A percentile compares a stretch with the other conserved stretches of the same genome.
These are phyloP conservation scores for Madoqua kirkii DNA, from an alignment of 2,113 vertebrate genomes.

Conservation along the genomic window DNA sequence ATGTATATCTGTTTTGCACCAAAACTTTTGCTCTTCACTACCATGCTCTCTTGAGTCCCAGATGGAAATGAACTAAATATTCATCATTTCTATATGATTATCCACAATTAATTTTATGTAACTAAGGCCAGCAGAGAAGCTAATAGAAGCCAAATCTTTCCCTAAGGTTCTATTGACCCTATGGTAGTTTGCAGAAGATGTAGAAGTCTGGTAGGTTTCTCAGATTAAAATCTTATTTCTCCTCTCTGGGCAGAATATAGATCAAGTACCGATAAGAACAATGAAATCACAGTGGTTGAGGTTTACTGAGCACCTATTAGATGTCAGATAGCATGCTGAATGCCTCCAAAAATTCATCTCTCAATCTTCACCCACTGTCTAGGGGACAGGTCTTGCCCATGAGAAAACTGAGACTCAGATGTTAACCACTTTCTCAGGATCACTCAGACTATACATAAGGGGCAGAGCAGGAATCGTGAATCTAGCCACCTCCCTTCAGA, in stretches of 20 bases:
- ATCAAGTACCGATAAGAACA: neutral
- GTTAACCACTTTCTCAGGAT: neutral
- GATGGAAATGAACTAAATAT: neutral
- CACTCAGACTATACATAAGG: neutral
- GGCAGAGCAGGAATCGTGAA: neutral
- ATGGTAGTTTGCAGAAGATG: neutral
- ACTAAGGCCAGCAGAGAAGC: neutral
- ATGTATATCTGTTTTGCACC: neutral
- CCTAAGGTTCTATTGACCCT: neutral
- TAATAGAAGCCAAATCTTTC: conserved; percentile 19
- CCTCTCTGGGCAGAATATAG: neutral
- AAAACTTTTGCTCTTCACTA: neutral
- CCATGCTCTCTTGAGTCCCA: neutral
- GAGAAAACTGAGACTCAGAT: neutral
- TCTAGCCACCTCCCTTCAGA: neutral
- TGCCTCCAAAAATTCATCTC: neutral
- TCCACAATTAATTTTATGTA: neutral
- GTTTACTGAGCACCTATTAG: neutral
- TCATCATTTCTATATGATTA: conserved; percentile 13
- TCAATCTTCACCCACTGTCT: neutral
- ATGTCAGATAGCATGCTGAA: neutral
- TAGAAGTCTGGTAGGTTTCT: neutral
- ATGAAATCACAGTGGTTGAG: neutral
- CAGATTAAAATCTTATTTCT: neutral
- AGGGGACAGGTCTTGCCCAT: neutral